These are phyloP conservation scores for Oceanodroma leucorhoa DNA, from an alignment of 2,797 vertebrate genomes.

Conservation along the genomic window DNA sequence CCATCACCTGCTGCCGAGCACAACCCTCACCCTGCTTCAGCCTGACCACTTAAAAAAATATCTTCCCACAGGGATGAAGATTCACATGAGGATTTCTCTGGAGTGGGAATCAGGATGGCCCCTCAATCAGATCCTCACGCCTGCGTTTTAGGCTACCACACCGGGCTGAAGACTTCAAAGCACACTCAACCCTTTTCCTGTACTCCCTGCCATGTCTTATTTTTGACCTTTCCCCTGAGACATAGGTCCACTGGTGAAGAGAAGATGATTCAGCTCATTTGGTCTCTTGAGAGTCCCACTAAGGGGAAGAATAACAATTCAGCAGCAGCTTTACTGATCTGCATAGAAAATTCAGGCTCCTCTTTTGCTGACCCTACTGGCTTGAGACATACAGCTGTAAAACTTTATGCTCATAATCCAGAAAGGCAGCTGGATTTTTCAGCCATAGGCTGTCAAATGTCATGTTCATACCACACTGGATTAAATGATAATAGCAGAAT, in stretches of 20 bases:
- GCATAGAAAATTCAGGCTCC: neutral
- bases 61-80: neutral
- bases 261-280: constrained; percentile 4
- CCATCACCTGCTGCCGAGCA: neutral
- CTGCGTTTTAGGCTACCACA: neutral
- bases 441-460: constrained; percentile 29
- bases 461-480: constrained; percentile 25
- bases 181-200: neutral
- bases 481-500: constrained; percentile 44
- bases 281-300: neutral
- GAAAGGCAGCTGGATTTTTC: constrained; percentile 48
- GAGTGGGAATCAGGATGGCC: neutral
- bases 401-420: constrained; percentile 42
- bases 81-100: neutral
- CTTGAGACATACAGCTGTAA: constrained; percentile 9
- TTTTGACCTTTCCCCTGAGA: constrained; percentile 12
- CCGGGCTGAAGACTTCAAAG: neutral
- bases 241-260: neutral
- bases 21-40: neutral
- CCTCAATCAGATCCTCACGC: neutral
- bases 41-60: neutral
- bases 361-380: constrained; percentile 24
- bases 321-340: neutral
- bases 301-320: constrained; percentile 25
- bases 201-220: neutral